Conservation (phyloP, 2,888 invertebrate species). For the Trachelus iudaicus region DNA sequence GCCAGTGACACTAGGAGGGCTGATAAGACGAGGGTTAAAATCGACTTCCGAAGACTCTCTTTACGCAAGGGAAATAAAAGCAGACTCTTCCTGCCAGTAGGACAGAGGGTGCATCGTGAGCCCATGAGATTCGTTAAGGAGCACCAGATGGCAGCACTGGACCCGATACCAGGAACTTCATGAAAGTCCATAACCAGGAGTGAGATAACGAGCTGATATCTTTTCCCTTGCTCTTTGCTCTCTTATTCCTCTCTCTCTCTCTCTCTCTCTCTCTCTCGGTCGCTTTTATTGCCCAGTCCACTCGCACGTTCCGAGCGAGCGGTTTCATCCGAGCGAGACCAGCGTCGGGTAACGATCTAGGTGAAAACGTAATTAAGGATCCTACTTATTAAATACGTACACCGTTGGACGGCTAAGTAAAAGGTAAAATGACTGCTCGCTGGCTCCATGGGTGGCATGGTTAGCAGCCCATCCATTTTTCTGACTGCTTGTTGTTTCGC, state of each 20-base stretch:
- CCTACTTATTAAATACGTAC: constrained; percentile 39
- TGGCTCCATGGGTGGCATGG: constrained; percentile 63
- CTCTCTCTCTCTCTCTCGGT: background rate
- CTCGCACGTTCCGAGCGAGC: background rate
- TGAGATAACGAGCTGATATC: background rate
- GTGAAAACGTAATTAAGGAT: constrained; percentile 48
- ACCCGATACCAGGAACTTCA: background rate
- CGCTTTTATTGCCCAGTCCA: background rate
- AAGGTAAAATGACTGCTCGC: constrained; percentile 51
- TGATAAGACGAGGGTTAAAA: background rate
- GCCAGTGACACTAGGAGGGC: background rate
- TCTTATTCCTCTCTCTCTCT: too few species aligned
- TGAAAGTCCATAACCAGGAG: background rate
- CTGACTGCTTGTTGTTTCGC: constrained; percentile 64
- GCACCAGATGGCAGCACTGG: background rate
- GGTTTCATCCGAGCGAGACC: background rate
- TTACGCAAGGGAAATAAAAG: background rate
- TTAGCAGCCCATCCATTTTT: constrained; percentile 66
- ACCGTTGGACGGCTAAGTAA: constrained; percentile 27
- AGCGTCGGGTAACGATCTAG: constrained; percentile 18
- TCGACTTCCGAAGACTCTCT: background rate
- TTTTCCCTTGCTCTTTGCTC: background rate
- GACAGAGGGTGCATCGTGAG: background rate
- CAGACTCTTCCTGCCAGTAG: background rate
- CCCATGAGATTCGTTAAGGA: background rate